A percentile compares a stretch with the other conserved stretches of the same genome.
phyloP scores from a whole-genome alignment of 2,797 vertebrate genomes.

The Phoeniculus purpureus region DNA sequence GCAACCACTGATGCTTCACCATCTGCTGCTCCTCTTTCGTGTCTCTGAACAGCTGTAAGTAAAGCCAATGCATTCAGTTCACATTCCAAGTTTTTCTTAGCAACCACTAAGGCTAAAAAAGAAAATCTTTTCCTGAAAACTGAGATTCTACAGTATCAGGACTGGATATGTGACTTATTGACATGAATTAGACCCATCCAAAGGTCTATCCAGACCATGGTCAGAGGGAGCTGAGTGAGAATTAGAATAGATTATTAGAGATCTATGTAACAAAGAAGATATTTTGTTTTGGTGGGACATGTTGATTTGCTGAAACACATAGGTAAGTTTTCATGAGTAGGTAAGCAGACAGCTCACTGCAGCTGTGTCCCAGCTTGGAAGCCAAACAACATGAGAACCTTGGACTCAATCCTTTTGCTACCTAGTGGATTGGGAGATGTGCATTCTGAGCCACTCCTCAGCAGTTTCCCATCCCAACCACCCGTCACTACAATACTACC shows the following conservation, averaged over 20 bases:
- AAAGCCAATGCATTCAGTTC: conserved; percentile 25
- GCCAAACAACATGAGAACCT: neutral
- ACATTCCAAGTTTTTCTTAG: conserved; percentile 47
- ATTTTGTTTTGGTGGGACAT: neutral
- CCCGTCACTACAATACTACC: neutral
- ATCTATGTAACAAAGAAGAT: neutral
- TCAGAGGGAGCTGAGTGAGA: neutral
- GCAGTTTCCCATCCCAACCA: neutral
- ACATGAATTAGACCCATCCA: neutral
- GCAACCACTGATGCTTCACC: conserved; percentile 17
- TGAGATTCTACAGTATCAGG: neutral
- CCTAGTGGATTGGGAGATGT: neutral
- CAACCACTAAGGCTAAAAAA: conserved; percentile 22
- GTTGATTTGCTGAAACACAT: neutral
- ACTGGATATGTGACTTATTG: neutral
- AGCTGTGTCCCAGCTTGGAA: neutral
- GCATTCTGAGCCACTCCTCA: neutral
- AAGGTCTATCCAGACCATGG: neutral
- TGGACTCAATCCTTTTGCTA: neutral
- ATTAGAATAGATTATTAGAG: neutral
- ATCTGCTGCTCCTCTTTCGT: conserved; percentile 24
- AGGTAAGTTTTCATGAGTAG: neutral
- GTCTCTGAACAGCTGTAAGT: conserved; percentile 51
- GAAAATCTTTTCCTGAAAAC: conserved; percentile 29
- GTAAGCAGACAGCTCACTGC: neutral